Base-by-base conservation (phyloP, 2,888 invertebrate genomes). In the Anagyrus pseudococci region DNA sequence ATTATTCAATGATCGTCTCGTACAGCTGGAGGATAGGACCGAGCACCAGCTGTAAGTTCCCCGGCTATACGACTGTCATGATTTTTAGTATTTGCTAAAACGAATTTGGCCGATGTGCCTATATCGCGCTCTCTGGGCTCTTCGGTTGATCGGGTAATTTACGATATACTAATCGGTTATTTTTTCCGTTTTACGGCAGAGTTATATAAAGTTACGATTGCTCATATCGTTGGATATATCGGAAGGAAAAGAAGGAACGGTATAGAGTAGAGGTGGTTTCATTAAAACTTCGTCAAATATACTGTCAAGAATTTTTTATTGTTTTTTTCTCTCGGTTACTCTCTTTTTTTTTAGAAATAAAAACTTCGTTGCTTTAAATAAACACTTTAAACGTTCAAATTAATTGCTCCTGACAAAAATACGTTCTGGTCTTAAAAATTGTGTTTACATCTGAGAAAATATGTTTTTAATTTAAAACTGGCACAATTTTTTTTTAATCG, bases 281-380 rank as follows among this genome's bases (percentile, higher is more conserved):
- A 41, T 48, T 40, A 17, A 57, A 33, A 20, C 2, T 23, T 23
- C 40, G 10, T 26, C 8, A 10, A 26, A 40, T 22, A 13, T 64
- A 64, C 65, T 62, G 58, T 65, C 54, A 65, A 65, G 65, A 65
- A 65, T 47, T 50, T 58, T 52, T 60, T 56, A 58, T 60, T 61
- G 20, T 37, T 37, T 2, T 2, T 37, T 37, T 37, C 15, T 37
- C 15, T 37, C 10, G 4, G 10, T 29, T 29, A 4, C 33, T 46
- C n/a, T n/a, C n/a, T 57, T 29, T 58, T 64, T 60, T 54, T 58
- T 54, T 56, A 52, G 60, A 61, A 62, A 62, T 61, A 50, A 65
- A 64, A 60, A 33, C 48, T 64, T 64, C 57, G 57, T 64, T 64
- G 60, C 60, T 26, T 60, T 60, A 64, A 64, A 64, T 57, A 54